Percentiles rank a stretch among this genome's conserved stretches.
These are phyloP conservation scores for Crypturellus tataupa DNA, from an alignment of 2,797 vertebrate species.

Conservation along the genomic window DNA sequence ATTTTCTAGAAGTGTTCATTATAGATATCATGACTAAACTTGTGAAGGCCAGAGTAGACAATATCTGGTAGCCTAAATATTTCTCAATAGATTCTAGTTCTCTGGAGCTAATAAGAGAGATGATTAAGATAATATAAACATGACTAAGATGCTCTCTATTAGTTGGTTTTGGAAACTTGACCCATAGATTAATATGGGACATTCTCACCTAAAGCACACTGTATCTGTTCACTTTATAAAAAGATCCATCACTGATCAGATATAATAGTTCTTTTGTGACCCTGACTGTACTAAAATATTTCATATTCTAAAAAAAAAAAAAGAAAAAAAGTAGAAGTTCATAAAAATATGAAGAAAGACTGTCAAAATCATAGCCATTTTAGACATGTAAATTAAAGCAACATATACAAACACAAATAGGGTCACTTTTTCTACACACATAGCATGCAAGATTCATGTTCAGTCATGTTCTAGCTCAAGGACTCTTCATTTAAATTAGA, in stretches of 20 bases:
- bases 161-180: background rate
- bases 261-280: background rate
- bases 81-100: background rate
- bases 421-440: constrained; percentile 8
- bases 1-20: background rate
- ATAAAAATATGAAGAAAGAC: background rate
- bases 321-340: background rate
- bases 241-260: background rate
- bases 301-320: background rate
- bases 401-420: accelerated
- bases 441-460: background rate
- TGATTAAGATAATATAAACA: background rate
- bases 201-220: background rate
- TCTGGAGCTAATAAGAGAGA: background rate
- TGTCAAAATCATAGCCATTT: background rate
- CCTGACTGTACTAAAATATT: background rate
- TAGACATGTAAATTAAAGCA: background rate
- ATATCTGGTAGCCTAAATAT: background rate
- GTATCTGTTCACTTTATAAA: background rate
- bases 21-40: background rate
- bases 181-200: too few relatives aligned
- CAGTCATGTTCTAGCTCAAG: background rate
- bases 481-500: background rate
- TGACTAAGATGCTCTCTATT: background rate
- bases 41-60: background rate